A percentile compares a stretch with the other conserved stretches of the same genome.
phyloP scores from a whole-genome alignment of 2,797 vertebrate genomes.

The Sebastes nivosus region DNA sequence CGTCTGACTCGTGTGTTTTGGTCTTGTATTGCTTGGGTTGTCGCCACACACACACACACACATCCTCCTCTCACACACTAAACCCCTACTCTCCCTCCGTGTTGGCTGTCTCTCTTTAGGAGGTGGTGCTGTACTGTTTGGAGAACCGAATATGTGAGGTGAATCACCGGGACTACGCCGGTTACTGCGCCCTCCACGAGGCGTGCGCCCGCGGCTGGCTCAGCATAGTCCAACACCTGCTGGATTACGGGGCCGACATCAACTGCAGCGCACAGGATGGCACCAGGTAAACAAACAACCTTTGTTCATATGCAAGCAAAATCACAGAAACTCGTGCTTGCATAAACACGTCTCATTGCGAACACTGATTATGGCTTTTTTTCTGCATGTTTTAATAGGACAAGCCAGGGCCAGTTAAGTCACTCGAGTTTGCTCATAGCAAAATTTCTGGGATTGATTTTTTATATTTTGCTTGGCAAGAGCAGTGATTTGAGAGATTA shows the following conservation, averaged over 20 bases:
- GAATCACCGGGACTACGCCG: constrained; percentile 97
- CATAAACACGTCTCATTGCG: neutral
- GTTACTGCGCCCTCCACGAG: constrained; percentile 97
- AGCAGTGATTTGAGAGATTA: constrained; percentile 36
- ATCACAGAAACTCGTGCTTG: neutral
- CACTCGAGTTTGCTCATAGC: neutral
- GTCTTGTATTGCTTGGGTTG: constrained; percentile 24
- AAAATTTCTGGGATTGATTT: constrained; percentile 16
- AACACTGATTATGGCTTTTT: neutral
- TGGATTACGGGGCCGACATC: constrained; percentile 96
- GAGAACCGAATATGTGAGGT: constrained; percentile 97
- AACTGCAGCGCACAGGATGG: constrained; percentile 98
- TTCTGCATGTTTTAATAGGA: neutral
- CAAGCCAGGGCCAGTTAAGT: neutral
- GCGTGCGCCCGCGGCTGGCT: constrained; percentile 97
- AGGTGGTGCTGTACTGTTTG: constrained; percentile 95
- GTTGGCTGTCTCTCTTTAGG: constrained; percentile 59
- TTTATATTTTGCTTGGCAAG: constrained; percentile 3
- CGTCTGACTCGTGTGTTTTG: constrained; percentile 32
- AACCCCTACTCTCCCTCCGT: constrained; percentile 31
- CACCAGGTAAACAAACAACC: constrained; percentile 83
- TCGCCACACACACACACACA: neutral
- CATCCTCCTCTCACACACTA: neutral
- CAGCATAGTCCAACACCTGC: constrained; percentile 94
- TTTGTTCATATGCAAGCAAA: neutral